Base-by-base conservation (phyloP, 2,113 vertebrate species). In the Rhinopomastus cyanomelas region DNA sequence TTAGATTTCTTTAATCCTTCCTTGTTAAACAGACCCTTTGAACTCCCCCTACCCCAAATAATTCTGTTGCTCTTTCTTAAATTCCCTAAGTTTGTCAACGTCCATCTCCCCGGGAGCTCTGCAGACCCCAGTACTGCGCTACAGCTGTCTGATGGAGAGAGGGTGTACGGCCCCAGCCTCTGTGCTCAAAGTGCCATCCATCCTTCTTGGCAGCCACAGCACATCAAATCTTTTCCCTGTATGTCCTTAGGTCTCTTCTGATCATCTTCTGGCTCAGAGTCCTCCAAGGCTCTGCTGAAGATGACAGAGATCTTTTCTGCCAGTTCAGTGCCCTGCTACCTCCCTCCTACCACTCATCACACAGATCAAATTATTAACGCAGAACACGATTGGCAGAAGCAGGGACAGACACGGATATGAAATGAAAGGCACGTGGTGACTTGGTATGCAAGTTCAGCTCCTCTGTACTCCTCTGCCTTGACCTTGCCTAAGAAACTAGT, bases 261-360 rank as follows among this genome's bases (percentile, higher is more conserved):
- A 81, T 83, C 83, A 61, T 68, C 66, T 69, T 20, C 84, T n/a
- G 51, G 22, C 51, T 62, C 37, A 0, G 2, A 88, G 81, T 59
- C 67, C 79, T 85, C 72, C 60, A 55, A 81, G 71, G 77, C 71
- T 66, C 46, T 37, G 86, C 0, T 74, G 83, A 60, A 83, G 89
- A 82, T 88, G 88, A 91, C 2, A 8, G 85, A 91, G 89, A 92
- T 92, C 65, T 73, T 32, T 84, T 77, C 82, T 93, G 83, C 88
- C 90, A 93, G 81, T 90, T 78, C 32, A 5, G 69, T 53, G 83
- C 73, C 74, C 91, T 48, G 34, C 57, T 68, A 44, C 39, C 69
- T 89, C 72, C 87, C 67, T 86, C n/a, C 92, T 62, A 48, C 75
- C 51, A 46, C 87, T 77, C 88, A 32, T 80, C 81, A 27, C 22